Evolutionary conservation across 2,888 invertebrate genomes (phyloP).

Genomic region (Heteromyza rotundicornis): DNA sequence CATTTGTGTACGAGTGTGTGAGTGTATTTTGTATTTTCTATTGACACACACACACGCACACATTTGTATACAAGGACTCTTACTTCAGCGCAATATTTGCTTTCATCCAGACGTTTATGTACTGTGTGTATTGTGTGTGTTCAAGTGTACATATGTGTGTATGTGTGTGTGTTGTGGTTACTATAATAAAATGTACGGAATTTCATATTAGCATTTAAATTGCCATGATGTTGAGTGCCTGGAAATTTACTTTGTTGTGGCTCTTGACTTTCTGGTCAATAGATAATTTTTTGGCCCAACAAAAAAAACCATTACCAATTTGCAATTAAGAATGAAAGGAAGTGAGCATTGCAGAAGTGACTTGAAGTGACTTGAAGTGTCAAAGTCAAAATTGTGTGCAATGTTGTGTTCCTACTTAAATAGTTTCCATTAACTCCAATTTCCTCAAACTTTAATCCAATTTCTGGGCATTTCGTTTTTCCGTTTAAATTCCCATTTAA

Average conservation of each 20-base stretch:
- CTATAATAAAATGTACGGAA: conserved; percentile 55
- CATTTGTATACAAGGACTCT: not conserved
- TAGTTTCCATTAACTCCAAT: too few species aligned
- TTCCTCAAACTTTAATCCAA: too few species aligned
- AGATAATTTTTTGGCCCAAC: not conserved
- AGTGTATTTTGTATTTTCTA: conserved; percentile 9
- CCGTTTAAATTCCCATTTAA: too few species aligned
- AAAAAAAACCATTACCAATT: too few species aligned
- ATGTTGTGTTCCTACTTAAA: too few species aligned
- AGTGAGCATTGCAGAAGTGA: too few species aligned
- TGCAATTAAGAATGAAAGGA: too few species aligned
- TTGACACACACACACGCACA: conserved; percentile 9
- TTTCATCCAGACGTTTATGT: conserved; percentile 34
- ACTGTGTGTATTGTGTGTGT: conserved; percentile 34
- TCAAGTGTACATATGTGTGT: conserved; percentile 41
- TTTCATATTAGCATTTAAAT: conserved; percentile 55
- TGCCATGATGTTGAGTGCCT: conserved; percentile 35
- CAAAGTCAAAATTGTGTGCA: too few species aligned
- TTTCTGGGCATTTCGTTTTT: too few species aligned
- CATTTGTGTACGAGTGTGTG: conserved; percentile 14
- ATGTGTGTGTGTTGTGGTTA: conserved; percentile 43
- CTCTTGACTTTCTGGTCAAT: conserved; percentile 21
- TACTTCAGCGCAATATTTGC: conserved; percentile 3
- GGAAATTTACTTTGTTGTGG: conserved; percentile 32
- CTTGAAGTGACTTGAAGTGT: too few species aligned